Base-by-base conservation (phyloP, 2,113 vertebrate genomes). In the Ageneiosus marmoratus region DNA sequence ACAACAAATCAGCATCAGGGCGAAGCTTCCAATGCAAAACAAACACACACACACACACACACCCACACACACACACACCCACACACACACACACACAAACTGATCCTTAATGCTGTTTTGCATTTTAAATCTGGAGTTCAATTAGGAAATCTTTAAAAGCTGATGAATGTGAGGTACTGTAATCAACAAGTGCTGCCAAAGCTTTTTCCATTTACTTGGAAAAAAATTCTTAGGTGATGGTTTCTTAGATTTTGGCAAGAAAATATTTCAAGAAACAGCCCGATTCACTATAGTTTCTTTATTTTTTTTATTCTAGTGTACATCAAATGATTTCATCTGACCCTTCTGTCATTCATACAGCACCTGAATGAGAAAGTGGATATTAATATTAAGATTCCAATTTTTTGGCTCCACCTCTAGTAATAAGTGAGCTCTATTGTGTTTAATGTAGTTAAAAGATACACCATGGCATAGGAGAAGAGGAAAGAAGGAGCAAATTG, bases 401-500 rank as follows among this genome's bases (percentile, higher is more conserved):
- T 83, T 85, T 77, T 74, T 83, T 75, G 78, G 78, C 80, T 77
- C 73, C 56, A 34, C 80, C 74, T 55, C 72, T 87, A 81, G 80
- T 89, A 85, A 86, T 83, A 86, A 86, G 56, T 53, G 27, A 32
- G 48, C 50, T 85, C 78, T 76, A 89, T 73, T 89, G 85, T 83
- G 82, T 87, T 87, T 90, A 89, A 81, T 84, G 81, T 75, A 70
- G 77, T 81, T 89, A 78, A 88, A 88, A 89, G 78, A 70, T 78
- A 70, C 86, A 83, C 74, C 82, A 80, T 18, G 51, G 80, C 56
- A 72, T 63, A 22, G 69, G 24, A 83, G 86, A 87, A 82, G 84
- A 81, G 41, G 34, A 53, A 48, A 48, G 10, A 44, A 44, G 13
- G 62, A 51, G 62, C n/a, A 37, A 37, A 85, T n/a, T 48, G 73